Conservation (phyloP, 1,140 invertebrate species). For the Hyles euphorbiae region DNA sequence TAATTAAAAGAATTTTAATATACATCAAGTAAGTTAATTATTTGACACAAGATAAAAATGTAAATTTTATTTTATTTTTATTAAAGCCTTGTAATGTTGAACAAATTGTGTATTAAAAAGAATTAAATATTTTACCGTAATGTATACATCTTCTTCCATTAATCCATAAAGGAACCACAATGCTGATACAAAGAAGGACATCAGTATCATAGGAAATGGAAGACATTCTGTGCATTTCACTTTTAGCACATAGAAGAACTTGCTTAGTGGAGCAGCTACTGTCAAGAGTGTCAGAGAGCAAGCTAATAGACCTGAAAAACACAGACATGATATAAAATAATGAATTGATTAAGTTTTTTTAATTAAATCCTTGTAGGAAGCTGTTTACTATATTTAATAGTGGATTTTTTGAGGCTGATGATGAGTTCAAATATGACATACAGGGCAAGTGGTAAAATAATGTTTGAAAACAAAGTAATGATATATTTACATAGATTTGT, state of each 20-base stretch:
- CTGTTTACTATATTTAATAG: too few species aligned
- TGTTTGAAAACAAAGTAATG: too few species aligned
- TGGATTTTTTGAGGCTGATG: too few species aligned
- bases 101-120: too few species aligned
- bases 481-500: too few species aligned
- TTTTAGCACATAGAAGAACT: conserved; percentile 84
- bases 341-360: not conserved
- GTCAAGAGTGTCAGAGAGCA: conserved; percentile 84
- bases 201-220: conserved; percentile 86
- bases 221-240: conserved; percentile 85
- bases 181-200: conserved; percentile 83
- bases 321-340: not conserved
- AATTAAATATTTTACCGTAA: conserved; percentile 76
- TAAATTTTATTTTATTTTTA: too few species aligned
- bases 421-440: too few species aligned
- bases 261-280: conserved; percentile 86
- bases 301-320: conserved; percentile 78
- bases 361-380: conserved; percentile 1
- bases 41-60: too few species aligned
- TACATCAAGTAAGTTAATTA: too few species aligned
- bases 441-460: too few species aligned
- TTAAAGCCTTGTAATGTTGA: too few species aligned
- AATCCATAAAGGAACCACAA: conserved; percentile 87
- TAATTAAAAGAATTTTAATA: too few species aligned
- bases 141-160: conserved; percentile 82